These are phyloP conservation scores for Melieria picta DNA, from an alignment of 2,888 invertebrate genomes.

Conservation along the genomic window DNA sequence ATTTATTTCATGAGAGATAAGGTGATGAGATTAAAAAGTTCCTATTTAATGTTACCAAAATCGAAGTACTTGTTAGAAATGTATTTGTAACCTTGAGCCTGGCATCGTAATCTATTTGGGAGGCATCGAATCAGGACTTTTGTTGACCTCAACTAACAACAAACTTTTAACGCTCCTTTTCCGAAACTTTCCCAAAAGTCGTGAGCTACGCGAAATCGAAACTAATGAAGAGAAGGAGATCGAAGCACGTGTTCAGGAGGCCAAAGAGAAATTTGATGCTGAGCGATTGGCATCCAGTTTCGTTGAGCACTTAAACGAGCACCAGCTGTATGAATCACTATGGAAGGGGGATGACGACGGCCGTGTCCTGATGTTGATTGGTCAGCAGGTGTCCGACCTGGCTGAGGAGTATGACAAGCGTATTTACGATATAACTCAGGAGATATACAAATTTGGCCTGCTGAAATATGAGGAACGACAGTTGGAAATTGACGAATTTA, in stretches of 20 bases:
- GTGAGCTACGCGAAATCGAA: slow-evolving; percentile 67
- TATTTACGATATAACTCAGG: slow-evolving; percentile 69
- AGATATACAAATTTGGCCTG: slow-evolving; percentile 75
- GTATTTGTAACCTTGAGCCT: background rate
- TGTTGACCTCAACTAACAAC: too few species aligned
- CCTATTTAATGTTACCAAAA: too few species aligned
- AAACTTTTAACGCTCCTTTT: too few species aligned
- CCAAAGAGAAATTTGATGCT: slow-evolving; percentile 69
- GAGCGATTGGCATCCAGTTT: slow-evolving; percentile 76
- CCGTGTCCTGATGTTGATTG: slow-evolving; percentile 65
- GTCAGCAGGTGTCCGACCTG: slow-evolving; percentile 72
- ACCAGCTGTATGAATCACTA: slow-evolving; percentile 75
- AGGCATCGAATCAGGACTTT: too few species aligned
- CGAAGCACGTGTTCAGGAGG: slow-evolving; percentile 67
- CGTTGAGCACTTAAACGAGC: slow-evolving; percentile 79
- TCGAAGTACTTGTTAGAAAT: background rate
- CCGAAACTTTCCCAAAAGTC: slow-evolving; percentile 42
- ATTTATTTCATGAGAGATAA: background rate
- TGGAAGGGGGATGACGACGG: slow-evolving; percentile 78
- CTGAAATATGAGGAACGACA: slow-evolving; percentile 73
- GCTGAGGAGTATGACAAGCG: slow-evolving; percentile 68
- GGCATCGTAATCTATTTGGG: background rate
- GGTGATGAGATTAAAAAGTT: too few species aligned
- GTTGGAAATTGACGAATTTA: slow-evolving; percentile 72
- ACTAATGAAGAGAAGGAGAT: slow-evolving; percentile 72